Conservation (phyloP, 2,113 vertebrate genomes). For the Mormoops blainvillei region DNA sequence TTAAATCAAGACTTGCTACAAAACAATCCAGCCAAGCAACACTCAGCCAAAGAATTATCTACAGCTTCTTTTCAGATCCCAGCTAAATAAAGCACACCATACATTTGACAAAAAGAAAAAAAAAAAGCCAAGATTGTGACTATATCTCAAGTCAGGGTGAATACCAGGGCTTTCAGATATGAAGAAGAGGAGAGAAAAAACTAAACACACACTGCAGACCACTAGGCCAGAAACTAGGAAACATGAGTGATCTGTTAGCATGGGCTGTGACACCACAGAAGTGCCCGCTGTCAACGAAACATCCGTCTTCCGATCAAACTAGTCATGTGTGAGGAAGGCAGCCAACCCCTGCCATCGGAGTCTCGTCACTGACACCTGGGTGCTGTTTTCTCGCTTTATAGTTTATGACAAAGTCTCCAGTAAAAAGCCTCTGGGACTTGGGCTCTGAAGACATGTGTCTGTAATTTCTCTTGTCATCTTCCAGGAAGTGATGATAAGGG, state of each 20-base stretch:
- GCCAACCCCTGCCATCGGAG: neutral
- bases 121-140: neutral
- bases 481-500: neutral
- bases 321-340: neutral
- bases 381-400: neutral
- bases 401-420: slow-evolving; percentile 11
- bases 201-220: neutral
- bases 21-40: neutral
- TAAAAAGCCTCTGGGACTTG: neutral
- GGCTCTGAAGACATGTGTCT: slow-evolving; percentile 18
- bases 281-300: neutral
- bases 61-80: neutral
- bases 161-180: neutral
- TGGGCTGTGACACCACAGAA: neutral
- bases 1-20: neutral
- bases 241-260: neutral
- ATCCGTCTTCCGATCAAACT: neutral
- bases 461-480: slow-evolving; percentile 23
- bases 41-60: neutral
- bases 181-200: neutral
- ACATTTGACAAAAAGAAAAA: neutral
- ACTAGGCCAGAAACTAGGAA: neutral
- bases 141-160: neutral
- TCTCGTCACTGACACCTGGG: neutral
- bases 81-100: neutral